A percentile compares a stretch with the other conserved stretches of the same genome.
Conservation (phyloP, 2,797 vertebrate genomes). For the Trichosurus vulpecula region DNA sequence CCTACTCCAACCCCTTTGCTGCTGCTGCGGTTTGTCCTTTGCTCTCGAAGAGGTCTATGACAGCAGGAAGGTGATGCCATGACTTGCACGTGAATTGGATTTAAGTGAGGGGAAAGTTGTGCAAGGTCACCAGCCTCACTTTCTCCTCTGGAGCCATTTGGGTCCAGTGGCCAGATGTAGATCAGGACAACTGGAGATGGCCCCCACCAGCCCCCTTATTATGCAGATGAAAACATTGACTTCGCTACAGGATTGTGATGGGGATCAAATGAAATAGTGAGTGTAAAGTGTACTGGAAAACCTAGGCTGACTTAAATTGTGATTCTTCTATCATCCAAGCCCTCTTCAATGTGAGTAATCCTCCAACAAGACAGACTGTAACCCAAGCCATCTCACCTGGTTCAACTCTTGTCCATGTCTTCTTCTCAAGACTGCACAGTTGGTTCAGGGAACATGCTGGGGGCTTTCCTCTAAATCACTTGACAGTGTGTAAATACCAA, state of each 20-base stretch:
- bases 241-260: not conserved
- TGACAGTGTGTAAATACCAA: not conserved
- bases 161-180: too few species aligned
- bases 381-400: not conserved
- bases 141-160: too few species aligned
- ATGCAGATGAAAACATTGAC: not conserved
- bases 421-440: not conserved
- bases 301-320: not conserved
- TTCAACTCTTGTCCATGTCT: not conserved
- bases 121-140: too few species aligned
- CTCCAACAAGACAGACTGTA: not conserved
- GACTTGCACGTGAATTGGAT: too few species aligned
- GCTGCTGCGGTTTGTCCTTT: too few species aligned
- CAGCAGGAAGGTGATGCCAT: too few species aligned
- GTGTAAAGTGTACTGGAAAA: not conserved
- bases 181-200: too few species aligned
- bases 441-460: not conserved
- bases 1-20: not conserved
- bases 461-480: too few species aligned
- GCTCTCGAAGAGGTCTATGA: too few species aligned
- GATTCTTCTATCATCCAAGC: not conserved
- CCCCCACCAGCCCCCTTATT: not conserved
- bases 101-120: too few species aligned
- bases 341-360: not conserved
- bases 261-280: not conserved